Base-by-base conservation (phyloP, 23 tunicate species). In the Styela plicata region DNA sequence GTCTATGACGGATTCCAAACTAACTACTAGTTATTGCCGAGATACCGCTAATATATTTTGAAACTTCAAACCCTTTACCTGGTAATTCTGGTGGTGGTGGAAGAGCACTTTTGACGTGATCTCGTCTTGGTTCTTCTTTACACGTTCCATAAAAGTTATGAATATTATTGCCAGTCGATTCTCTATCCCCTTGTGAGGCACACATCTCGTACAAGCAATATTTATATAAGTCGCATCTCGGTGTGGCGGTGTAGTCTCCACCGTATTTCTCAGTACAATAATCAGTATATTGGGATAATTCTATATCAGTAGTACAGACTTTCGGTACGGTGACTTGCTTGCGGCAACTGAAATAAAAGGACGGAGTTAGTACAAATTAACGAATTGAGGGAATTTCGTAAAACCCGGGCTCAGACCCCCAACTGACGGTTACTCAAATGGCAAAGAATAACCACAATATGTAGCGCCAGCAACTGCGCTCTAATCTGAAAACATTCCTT, bases 181-280 rank as follows among this genome's bases (percentile, higher is more conserved):
- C 77, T 34, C 32, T 71, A 29, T 76, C 81, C 22, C 66, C 81
- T 21, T 44, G 31, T 7, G 64, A 33, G 81, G 81, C 81, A 44
- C 81, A 76, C 64, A 52, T 52, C 81, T 76, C 81, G 44, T 33
- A 76, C 81, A 76, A 44, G 81, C 81, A 76, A 29, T 76, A 76
- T 53, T 52, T 57, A 31, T 33, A 44, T 0, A 71, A 30, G 77
- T 71, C 34, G 17, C 77, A 71, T 71, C 77, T 27, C 5, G 77
- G 57, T 13, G 57, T 44, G 7, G 57, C 7, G 57, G 57, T 44
- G 57, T 44, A 44, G 13, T 44, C 13, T 44, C 57, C 57, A 44
- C 13, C 13, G 57, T 44, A 44, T 44, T 44, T 44, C 13, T 44
- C 57, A 13, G 57, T 5, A 44, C 57, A 44, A 44, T 44, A 44